These are phyloP conservation scores for Reticulitermes lucifugus DNA, from an alignment of 2,888 invertebrate genomes.

Conservation along the genomic window DNA sequence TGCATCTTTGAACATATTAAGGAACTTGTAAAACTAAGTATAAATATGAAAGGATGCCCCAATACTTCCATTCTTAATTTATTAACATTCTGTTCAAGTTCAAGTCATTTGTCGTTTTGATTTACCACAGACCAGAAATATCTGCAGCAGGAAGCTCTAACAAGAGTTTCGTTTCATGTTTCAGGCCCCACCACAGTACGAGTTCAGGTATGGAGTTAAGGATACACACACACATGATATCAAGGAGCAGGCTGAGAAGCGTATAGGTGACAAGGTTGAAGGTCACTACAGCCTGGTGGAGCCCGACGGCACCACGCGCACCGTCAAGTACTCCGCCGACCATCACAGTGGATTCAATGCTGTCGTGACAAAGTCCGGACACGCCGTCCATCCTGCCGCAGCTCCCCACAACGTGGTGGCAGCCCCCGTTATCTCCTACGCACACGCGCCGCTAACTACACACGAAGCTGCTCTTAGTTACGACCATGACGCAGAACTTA, in stretches of 20 bases:
- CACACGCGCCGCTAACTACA: neutral
- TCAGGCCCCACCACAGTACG: slow-evolving; percentile 30
- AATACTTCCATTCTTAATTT: no score
- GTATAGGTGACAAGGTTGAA: slow-evolving; percentile 29
- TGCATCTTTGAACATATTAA: no score
- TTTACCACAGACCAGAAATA: no score
- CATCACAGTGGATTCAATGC: slow-evolving; percentile 30
- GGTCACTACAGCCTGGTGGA: slow-evolving; percentile 32
- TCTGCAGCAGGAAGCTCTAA: no score
- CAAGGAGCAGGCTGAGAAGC: slow-evolving; percentile 28
- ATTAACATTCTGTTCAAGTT: no score
- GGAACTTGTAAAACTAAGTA: no score
- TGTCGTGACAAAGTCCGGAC: slow-evolving; percentile 16
- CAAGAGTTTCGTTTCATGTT: neutral
- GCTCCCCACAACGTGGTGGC: neutral
- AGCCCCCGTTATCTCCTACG: neutral
- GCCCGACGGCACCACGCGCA: slow-evolving; percentile 23
- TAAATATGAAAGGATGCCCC: no score
- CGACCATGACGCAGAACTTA: neutral
- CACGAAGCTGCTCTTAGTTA: neutral
- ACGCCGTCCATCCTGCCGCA: neutral
- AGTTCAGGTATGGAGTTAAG: slow-evolving; percentile 36
- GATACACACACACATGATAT: slow-evolving; percentile 26
- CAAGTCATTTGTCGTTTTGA: no score
- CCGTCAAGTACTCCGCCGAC: slow-evolving; percentile 34